Evolutionary conservation across 2,113 vertebrate genomes (phyloP).

Genomic region (Oncorhynchus nerka): DNA sequence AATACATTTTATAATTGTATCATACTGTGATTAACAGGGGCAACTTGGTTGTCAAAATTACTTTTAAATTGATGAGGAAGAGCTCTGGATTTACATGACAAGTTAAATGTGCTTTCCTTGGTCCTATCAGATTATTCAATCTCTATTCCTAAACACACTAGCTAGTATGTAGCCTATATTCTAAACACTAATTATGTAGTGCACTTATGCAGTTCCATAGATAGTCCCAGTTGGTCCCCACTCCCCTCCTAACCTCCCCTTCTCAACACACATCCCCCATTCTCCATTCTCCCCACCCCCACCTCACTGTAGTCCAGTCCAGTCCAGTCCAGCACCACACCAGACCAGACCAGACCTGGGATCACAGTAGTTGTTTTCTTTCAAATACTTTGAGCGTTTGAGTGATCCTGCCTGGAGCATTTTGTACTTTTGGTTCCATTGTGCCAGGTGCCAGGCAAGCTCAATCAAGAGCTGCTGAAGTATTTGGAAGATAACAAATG

Average conservation of each 20-base stretch:
- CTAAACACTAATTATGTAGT: neutral
- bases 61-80: neutral
- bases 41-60: neutral
- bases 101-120: neutral
- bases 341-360: slow-evolving; percentile 34
- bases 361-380: too few relatives aligned
- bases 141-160: neutral
- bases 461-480: too few relatives aligned
- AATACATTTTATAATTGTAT: neutral
- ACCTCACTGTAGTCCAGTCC: slow-evolving; percentile 39
- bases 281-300: slow-evolving; percentile 37
- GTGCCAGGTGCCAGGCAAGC: too few relatives aligned
- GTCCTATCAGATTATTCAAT: neutral
- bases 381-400: too few relatives aligned
- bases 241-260: slow-evolving; percentile 7
- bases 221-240: neutral
- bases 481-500: too few relatives aligned
- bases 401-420: too few relatives aligned
- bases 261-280: neutral
- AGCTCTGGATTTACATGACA: neutral
- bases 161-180: neutral
- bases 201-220: neutral
- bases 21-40: neutral
- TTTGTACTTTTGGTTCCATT: too few relatives aligned
- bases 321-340: slow-evolving; percentile 43